Percentiles rank a stretch among this genome's conserved stretches.
Conservation (phyloP, 1,140 invertebrate genomes). For the Drosophila tristis region DNA sequence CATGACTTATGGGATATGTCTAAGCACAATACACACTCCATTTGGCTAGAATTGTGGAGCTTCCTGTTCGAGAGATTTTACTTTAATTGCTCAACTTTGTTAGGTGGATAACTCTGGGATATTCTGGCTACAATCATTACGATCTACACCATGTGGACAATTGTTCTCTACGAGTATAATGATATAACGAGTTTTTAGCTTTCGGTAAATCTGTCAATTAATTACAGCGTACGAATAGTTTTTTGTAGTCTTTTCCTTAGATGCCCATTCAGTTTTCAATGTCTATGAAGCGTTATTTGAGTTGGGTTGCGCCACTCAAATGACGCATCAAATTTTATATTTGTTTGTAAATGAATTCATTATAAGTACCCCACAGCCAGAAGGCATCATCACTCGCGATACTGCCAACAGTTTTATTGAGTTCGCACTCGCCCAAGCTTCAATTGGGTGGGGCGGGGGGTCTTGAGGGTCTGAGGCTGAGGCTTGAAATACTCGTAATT, state of each 20-base stretch:
- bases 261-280: constrained; percentile 8
- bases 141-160: no score
- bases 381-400: constrained; percentile 18
- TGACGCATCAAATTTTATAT: constrained; percentile 59
- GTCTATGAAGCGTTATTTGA: constrained; percentile 5
- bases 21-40: no score
- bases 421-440: constrained; percentile 34
- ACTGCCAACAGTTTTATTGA: constrained; percentile 33
- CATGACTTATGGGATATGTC: no score
- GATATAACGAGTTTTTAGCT: no score
- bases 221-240: constrained; percentile 28
- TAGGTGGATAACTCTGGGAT: no score
- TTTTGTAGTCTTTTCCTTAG: constrained; percentile 7
- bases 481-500: constrained; percentile 2
- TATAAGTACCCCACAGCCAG: constrained; percentile 37
- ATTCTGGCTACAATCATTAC: no score
- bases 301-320: constrained; percentile 26
- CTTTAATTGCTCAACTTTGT: no score
- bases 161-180: no score
- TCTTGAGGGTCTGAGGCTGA: constrained; percentile 10
- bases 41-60: no score
- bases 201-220: background rate
- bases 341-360: constrained; percentile 34
- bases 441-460: constrained; percentile 4
- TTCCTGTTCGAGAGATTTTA: no score